phyloP scores from a whole-genome alignment of 2,797 vertebrate genomes.

The Parotocinclus haroldoi region DNA sequence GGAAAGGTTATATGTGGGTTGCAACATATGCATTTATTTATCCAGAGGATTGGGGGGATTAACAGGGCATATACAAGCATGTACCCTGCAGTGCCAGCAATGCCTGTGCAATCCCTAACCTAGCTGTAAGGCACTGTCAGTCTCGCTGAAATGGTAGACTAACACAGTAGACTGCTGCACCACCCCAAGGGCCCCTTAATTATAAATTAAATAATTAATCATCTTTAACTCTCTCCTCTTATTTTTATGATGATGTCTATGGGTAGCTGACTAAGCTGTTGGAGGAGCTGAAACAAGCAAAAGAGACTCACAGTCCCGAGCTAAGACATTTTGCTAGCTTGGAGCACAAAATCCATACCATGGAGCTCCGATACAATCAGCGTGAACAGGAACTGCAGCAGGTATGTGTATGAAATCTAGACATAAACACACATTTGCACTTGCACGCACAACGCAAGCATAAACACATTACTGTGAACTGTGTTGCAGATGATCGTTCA shows the following conservation, averaged over 20 bases:
- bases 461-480: neutral
- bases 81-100: too few species aligned
- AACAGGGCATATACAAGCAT: too few species aligned
- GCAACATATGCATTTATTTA: too few species aligned
- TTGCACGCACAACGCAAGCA: too few species aligned
- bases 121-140: too few species aligned
- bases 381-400: slow-evolving; percentile 84
- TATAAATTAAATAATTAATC: too few species aligned
- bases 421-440: neutral
- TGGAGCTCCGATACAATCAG: slow-evolving; percentile 82
- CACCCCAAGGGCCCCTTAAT: too few species aligned
- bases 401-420: slow-evolving; percentile 63
- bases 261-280: slow-evolving; percentile 80
- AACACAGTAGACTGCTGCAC: too few species aligned
- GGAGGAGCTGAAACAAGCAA: slow-evolving; percentile 83
- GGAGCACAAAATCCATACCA: slow-evolving; percentile 81
- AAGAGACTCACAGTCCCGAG: slow-evolving; percentile 82
- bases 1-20: too few species aligned
- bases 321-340: slow-evolving; percentile 80
- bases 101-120: too few species aligned
- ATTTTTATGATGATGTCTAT: slow-evolving; percentile 5
- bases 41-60: too few species aligned
- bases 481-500: slow-evolving; percentile 73
- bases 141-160: too few species aligned
- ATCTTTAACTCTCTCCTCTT: neutral